phyloP scores from a whole-genome alignment of 2,113 vertebrate species.

The Agapornis roseicollis region DNA sequence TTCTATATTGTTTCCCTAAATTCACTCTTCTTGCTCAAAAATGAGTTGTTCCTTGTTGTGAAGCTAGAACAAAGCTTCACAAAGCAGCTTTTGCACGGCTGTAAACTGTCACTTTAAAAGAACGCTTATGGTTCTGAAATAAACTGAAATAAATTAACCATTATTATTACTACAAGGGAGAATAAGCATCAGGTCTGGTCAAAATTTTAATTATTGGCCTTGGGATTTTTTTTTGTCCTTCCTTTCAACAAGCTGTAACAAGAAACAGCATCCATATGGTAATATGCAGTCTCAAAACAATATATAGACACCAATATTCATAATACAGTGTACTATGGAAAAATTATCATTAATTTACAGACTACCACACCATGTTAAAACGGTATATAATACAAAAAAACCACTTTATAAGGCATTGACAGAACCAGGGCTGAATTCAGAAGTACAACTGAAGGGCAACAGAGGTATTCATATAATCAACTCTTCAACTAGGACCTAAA shows the following conservation, averaged over 20 bases:
- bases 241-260: neutral
- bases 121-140: neutral
- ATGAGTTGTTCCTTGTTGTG: neutral
- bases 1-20: neutral
- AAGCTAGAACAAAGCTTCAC: neutral
- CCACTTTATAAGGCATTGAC: neutral
- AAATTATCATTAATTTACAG: neutral
- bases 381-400: neutral
- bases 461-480: neutral
- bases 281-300: neutral
- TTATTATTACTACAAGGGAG: neutral
- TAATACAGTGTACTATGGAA: neutral
- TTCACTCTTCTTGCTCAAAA: neutral
- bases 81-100: neutral
- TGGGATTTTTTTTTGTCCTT: neutral
- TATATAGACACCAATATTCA: neutral
- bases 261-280: neutral
- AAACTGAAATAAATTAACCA: neutral
- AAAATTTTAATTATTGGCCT: neutral
- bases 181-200: neutral
- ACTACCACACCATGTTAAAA: neutral
- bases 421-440: neutral
- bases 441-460: neutral
- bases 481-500: constrained; percentile 21
- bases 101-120: neutral